A percentile compares a stretch with the other conserved stretches of the same genome.
These are phyloP conservation scores for Thunnus albacares DNA, from an alignment of 2,797 vertebrate genomes.

Conservation along the genomic window DNA sequence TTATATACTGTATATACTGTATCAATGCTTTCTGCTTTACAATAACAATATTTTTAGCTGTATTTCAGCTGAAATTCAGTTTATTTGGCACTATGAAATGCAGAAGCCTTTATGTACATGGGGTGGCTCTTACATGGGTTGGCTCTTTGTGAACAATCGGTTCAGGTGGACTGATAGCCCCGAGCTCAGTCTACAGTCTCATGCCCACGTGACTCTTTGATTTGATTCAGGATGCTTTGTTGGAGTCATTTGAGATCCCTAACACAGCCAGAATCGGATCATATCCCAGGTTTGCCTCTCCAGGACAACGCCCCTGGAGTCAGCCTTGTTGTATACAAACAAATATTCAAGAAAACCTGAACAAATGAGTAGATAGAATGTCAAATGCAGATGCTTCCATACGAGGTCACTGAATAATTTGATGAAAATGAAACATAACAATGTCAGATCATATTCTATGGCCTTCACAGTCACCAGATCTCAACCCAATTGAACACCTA, in stretches of 20 bases:
- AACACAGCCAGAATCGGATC: constrained; percentile 75
- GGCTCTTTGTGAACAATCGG: constrained; percentile 58
- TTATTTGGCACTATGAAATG: constrained; percentile 26
- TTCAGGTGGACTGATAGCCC: constrained; percentile 74
- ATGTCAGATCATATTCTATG: background rate
- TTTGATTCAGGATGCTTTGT: constrained; percentile 78
- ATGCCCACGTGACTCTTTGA: constrained; percentile 73
- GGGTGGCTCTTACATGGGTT: constrained; percentile 17
- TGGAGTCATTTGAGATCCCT: constrained; percentile 76
- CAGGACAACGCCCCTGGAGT: constrained; percentile 59
- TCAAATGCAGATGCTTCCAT: constrained; percentile 21
- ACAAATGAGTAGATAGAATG: constrained; percentile 23
- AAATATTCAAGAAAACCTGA: constrained; percentile 44
- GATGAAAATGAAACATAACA: background rate
- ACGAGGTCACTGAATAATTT: background rate
- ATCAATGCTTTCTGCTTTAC: background rate
- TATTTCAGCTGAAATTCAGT: constrained; percentile 24
- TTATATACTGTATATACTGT: background rate
- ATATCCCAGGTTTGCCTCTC: constrained; percentile 58
- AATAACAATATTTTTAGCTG: background rate
- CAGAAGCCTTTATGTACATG: constrained; percentile 37
- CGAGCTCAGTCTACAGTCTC: constrained; percentile 62
- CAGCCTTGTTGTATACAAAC: constrained; percentile 45
- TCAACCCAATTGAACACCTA: constrained; percentile 3
- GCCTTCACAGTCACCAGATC: constrained; percentile 18